Conservation (phyloP, 1,140 invertebrate species). For the Monochamus saltuarius region DNA sequence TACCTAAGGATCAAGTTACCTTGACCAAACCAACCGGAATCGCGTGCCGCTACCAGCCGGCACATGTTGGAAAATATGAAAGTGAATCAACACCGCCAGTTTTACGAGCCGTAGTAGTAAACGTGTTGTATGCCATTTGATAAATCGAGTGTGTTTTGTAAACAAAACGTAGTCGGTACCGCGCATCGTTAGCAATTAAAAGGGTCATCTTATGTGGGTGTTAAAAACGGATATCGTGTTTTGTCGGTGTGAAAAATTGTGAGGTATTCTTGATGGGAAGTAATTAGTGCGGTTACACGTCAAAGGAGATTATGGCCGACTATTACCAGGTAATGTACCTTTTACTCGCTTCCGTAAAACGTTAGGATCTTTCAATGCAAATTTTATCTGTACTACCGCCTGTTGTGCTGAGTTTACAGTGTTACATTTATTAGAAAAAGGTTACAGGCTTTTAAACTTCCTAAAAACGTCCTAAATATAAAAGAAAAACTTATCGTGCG, state of each 20-base stretch:
- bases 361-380: too few relatives aligned
- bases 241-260: background rate
- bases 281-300: background rate
- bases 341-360: background rate
- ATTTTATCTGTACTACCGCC: too few relatives aligned
- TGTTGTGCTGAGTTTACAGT: too few relatives aligned
- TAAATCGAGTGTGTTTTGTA: background rate
- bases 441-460: too few relatives aligned
- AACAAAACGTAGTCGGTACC: background rate
- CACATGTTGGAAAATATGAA: constrained; percentile 20
- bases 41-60: constrained; percentile 8
- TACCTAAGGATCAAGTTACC: background rate
- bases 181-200: background rate
- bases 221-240: background rate
- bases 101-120: too few relatives aligned
- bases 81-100: constrained; percentile 12
- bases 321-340: constrained; percentile 4
- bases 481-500: background rate
- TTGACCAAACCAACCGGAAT: background rate
- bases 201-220: too few relatives aligned
- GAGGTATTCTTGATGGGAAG: too few relatives aligned
- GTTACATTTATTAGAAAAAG: too few relatives aligned
- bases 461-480: too few relatives aligned
- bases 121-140: too few relatives aligned
- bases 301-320: constrained; percentile 3